phyloP scores from a whole-genome alignment of 2,797 vertebrate species.

The Hippopotamyrus pictus region DNA sequence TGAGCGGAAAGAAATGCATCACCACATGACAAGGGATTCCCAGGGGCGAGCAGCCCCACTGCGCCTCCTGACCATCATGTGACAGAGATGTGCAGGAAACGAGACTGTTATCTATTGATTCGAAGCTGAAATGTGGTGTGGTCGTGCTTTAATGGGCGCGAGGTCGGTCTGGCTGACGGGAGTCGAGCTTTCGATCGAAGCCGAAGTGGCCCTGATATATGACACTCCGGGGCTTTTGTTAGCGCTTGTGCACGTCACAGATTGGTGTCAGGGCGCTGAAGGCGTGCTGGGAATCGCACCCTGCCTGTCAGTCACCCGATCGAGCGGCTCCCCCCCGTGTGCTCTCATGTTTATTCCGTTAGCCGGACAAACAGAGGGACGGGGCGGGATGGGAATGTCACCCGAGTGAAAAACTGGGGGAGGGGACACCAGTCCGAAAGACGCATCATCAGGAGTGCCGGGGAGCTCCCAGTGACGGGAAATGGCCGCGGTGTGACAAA shows the following conservation, averaged over 20 bases:
- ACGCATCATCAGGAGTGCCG: background rate
- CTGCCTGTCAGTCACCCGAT: background rate
- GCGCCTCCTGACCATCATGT: background rate
- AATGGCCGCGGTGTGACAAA: background rate
- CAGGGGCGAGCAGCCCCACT: background rate
- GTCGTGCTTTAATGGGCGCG: background rate
- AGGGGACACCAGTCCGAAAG: background rate
- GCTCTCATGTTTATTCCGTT: conserved; percentile 23
- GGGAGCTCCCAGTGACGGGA: conserved; percentile 24
- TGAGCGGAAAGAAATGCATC: background rate
- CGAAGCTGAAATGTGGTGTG: background rate
- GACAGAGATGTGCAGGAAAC: background rate
- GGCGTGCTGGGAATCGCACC: background rate
- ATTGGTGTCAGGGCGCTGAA: background rate
- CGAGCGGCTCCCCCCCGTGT: background rate
- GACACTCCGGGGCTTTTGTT: background rate
- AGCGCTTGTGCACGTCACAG: background rate
- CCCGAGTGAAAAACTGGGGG: background rate
- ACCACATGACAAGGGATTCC: background rate
- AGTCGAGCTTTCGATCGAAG: background rate
- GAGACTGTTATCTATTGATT: background rate
- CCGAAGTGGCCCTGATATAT: background rate
- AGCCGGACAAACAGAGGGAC: conserved; percentile 26
- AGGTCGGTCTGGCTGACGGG: background rate
- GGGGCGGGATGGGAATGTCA: background rate